Evolutionary conservation across 2,113 vertebrate genomes (phyloP), one percentile per base, ranked within the genome.

Genomic region (Menidia beryllina): DNA sequence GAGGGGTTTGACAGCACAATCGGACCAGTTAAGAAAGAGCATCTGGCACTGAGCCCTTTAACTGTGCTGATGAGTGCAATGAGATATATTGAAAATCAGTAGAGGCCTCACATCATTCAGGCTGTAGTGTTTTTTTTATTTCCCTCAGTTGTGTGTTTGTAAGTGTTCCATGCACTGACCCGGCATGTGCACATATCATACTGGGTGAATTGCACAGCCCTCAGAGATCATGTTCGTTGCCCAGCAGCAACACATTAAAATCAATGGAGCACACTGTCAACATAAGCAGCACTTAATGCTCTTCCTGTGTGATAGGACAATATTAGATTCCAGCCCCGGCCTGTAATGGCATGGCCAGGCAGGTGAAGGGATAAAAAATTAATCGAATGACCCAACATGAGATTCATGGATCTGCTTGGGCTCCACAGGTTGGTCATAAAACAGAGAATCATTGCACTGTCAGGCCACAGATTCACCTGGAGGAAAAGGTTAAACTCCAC

Each of bases 301-400:
- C 84, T 79, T 94, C 90, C 93, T 91, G 79, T 92, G 90, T 83
- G 84, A 92, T 91, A 93, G 81, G 83, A 70, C 87, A 77, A 89
- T 94, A 92, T 95, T 95, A 93, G 88, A 89, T 94, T 93, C 87
- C 86, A 90, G 88, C 93, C 84, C 78, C 77, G 80, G 79, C 81
- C 77, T 79, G 48, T 95, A 92, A 94, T 93, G 88, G 90, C 88
- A 3, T 63, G 75, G 85, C 88, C 71, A 63, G 76, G 91, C 89
- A 92, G 91, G 90, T 92, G 91, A 92, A 89, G 80, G 88, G 82
- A 88, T 91, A 82, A 84, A 85, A 91, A 92, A 91, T 94, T 93
- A 95, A 95, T 94, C 87, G 89, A 95, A 93, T 93, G 91, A 92
- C 89, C 71, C 72, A 71, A 87, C 90, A 89, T 79, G 78, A 89